These are phyloP conservation scores for Lagopus muta DNA, from an alignment of 2,113 vertebrate species.

Conservation along the genomic window DNA sequence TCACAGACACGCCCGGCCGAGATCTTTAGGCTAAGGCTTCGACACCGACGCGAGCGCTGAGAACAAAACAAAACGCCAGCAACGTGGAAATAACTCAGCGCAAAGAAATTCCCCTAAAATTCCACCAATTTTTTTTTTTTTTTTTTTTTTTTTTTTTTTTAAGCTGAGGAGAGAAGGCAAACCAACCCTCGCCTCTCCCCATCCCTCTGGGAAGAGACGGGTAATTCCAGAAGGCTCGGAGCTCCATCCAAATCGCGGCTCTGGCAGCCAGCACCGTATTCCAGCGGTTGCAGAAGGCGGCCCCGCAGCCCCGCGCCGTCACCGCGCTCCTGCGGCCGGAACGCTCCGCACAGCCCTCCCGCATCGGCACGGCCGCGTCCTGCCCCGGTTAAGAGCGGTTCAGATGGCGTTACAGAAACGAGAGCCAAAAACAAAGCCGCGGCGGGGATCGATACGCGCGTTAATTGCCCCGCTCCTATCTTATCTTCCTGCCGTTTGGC, in stretches of 20 bases:
- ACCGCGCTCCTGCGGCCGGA: neutral
- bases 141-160: neutral
- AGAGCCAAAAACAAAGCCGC: slow-evolving; percentile 26
- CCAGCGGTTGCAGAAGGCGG: neutral
- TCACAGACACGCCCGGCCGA: neutral
- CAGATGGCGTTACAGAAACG: slow-evolving; percentile 8
- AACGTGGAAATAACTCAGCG: neutral
- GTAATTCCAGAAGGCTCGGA: slow-evolving; percentile 28
- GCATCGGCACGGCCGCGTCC: neutral
- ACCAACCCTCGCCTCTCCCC: neutral
- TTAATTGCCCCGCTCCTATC: slow-evolving; percentile 57
- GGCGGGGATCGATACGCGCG: neutral
- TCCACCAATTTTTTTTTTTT: neutral
- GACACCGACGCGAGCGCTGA: neutral
- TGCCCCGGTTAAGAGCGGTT: slow-evolving; percentile 32
- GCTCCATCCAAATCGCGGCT: neutral
- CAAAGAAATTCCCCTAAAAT: neutral
- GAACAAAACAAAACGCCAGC: neutral
- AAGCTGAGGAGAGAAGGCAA: neutral
- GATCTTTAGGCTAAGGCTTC: neutral
- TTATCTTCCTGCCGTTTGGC: slow-evolving; percentile 59
- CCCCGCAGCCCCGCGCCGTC: neutral
- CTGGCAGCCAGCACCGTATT: neutral
- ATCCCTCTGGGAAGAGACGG: neutral
- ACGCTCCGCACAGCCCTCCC: neutral